Conservation (phyloP, 2,888 invertebrate genomes). For the Caenorhabditis auriculariae region DNA sequence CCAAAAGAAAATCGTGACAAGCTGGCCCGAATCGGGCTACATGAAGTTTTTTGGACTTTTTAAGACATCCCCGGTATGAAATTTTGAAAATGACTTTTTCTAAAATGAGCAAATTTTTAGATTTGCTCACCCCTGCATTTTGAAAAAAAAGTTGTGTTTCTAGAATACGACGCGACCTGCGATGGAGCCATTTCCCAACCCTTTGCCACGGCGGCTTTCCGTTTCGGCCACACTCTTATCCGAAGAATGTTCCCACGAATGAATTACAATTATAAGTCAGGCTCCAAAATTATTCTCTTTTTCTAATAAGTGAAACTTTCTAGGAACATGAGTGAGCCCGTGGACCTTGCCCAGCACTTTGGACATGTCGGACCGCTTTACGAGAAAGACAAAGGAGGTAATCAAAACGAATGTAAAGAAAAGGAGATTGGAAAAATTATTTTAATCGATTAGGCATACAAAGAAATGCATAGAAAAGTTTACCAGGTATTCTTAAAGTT, state of each 20-base stretch:
- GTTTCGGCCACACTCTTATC: slow-evolving; percentile 73
- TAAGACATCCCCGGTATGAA: too few relatives aligned
- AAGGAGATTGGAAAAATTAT: too few relatives aligned
- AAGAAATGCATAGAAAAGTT: too few relatives aligned
- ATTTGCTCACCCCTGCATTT: too few relatives aligned
- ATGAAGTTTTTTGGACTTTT: too few relatives aligned
- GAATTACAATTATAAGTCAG: slow-evolving; percentile 49
- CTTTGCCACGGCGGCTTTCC: slow-evolving; percentile 79
- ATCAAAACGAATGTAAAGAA: too few relatives aligned
- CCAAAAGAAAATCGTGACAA: too few relatives aligned
- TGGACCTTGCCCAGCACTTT: slow-evolving; percentile 58
- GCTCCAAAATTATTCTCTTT: not conserved
- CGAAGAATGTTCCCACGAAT: slow-evolving; percentile 76
- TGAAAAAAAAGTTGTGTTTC: not conserved
- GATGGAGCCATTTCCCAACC: slow-evolving; percentile 81
- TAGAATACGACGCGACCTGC: slow-evolving; percentile 71
- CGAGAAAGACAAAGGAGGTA: slow-evolving; percentile 51
- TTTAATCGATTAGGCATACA: too few relatives aligned
- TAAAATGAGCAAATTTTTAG: too few relatives aligned
- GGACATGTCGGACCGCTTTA: slow-evolving; percentile 60
- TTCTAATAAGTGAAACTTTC: not conserved
- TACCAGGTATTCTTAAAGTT: too few relatives aligned
- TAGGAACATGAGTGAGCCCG: slow-evolving; percentile 55
- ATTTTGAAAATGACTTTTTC: too few relatives aligned
- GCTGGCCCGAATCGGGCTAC: too few relatives aligned